Evolutionary conservation across 2,888 invertebrate species (phyloP).

Genomic region (Lochmaea crataegi): DNA sequence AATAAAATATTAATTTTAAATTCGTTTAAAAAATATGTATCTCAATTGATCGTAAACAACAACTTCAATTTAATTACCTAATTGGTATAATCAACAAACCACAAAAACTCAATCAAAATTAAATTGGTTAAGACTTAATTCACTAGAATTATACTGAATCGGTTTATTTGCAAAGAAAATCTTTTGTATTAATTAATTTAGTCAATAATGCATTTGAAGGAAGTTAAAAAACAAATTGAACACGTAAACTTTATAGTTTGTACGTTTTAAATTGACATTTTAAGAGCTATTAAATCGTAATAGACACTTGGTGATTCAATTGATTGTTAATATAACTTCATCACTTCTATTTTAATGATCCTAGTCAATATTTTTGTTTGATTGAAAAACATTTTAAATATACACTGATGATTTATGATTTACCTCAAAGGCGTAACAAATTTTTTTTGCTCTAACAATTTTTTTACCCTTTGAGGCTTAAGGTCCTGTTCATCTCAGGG

Average conservation of each 20-base stretch:
- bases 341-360: conserved; percentile 13
- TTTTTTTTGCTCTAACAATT: no score
- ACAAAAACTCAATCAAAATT: background rate
- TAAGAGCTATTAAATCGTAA: background rate
- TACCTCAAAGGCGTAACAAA: background rate
- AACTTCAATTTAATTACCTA: background rate
- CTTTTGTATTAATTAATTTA: background rate
- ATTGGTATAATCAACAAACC: background rate
- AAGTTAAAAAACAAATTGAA: background rate
- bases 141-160: no score
- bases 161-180: no score
- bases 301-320: background rate
- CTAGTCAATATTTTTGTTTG: conserved; percentile 3
- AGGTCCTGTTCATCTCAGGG: no score
- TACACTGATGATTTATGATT: background rate
- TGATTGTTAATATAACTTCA: background rate
- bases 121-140: background rate
- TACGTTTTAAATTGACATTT: background rate
- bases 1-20: background rate
- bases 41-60: background rate
- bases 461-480: no score
- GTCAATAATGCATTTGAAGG: background rate
- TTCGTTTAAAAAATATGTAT: background rate
- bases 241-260: background rate
- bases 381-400: conserved; percentile 1